Percentiles rank a stretch among this genome's conserved stretches.
Evolutionary conservation across 2,113 vertebrate species (phyloP).

Genomic region (Recurvirostra avosetta): DNA sequence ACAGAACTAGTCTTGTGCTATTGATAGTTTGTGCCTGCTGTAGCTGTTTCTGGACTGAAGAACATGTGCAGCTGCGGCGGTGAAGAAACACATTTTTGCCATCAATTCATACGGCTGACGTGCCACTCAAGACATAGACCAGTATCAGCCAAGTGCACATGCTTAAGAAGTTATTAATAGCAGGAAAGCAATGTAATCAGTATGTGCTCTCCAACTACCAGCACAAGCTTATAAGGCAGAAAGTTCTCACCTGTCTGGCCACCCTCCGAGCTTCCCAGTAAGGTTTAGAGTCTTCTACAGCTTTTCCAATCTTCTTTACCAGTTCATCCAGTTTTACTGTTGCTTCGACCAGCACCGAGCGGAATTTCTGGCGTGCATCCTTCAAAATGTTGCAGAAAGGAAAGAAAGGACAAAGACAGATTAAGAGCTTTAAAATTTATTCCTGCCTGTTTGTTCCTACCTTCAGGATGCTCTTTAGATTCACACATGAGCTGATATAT

Average conservation of each 20-base stretch:
- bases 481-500: not conserved
- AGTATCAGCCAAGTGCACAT: not conserved
- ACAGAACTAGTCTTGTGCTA: not conserved
- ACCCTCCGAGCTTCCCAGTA: conserved; percentile 95
- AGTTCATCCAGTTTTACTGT: conserved; percentile 92
- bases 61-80: not conserved
- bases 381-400: conserved; percentile 35
- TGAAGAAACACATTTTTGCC: not conserved
- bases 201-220: not conserved
- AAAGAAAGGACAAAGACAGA: not conserved
- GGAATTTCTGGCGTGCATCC: conserved; percentile 94
- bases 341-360: conserved; percentile 89
- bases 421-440: conserved; percentile 1
- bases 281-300: conserved; percentile 96
- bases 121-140: not conserved
- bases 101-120: not conserved
- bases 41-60: not conserved
- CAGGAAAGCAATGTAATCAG: not conserved
- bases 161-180: not conserved
- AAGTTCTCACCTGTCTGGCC: conserved; percentile 86
- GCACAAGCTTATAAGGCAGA: not conserved
- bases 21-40: not conserved
- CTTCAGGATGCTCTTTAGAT: not conserved
- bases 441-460: not conserved
- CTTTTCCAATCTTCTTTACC: conserved; percentile 93